Percentiles rank a stretch among this genome's conserved stretches.
phyloP scores from a whole-genome alignment of 2,888 invertebrate genomes.

The Panorpa germanica region DNA sequence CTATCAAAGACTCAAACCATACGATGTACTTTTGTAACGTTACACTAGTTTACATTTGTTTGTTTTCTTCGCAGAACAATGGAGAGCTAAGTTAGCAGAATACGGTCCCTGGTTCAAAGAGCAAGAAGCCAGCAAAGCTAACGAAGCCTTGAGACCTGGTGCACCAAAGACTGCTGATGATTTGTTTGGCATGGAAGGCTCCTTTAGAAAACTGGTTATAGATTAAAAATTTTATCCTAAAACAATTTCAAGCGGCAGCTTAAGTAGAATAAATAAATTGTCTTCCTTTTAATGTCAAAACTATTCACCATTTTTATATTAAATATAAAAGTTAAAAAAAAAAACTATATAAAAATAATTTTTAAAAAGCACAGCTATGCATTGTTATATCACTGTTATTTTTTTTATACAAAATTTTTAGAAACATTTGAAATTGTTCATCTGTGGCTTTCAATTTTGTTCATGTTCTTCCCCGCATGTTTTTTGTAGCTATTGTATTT shows the following conservation, averaged over 20 bases:
- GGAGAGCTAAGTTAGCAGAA: conserved; percentile 60
- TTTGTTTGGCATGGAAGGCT: conserved; percentile 76
- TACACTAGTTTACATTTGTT: conserved; percentile 8
- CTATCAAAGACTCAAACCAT: conserved; percentile 15
- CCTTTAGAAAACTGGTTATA: conserved; percentile 68
- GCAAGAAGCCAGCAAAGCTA: conserved; percentile 58
- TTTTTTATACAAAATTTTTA: too few species aligned
- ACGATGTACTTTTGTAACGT: neutral
- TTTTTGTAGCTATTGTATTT: too few species aligned
- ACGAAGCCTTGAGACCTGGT: conserved; percentile 63
- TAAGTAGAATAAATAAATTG: neutral
- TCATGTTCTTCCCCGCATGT: too few species aligned
- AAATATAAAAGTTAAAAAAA: conserved; percentile 1
- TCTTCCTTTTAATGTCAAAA: neutral
- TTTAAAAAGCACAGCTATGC: conserved; percentile 1
- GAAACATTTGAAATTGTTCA: too few species aligned
- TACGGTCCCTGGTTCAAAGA: conserved; percentile 66
- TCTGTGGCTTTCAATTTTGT: too few species aligned
- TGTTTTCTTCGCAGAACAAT: conserved; percentile 35
- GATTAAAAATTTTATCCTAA: conserved; percentile 31
- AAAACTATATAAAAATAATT: conserved; percentile 2
- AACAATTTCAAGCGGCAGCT: conserved; percentile 5
- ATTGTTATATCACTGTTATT: too few species aligned
- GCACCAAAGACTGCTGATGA: conserved; percentile 74
- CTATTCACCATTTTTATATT: neutral